Conservation (phyloP, 2,888 invertebrate genomes). For the Hirtodrosophila alboralis region DNA sequence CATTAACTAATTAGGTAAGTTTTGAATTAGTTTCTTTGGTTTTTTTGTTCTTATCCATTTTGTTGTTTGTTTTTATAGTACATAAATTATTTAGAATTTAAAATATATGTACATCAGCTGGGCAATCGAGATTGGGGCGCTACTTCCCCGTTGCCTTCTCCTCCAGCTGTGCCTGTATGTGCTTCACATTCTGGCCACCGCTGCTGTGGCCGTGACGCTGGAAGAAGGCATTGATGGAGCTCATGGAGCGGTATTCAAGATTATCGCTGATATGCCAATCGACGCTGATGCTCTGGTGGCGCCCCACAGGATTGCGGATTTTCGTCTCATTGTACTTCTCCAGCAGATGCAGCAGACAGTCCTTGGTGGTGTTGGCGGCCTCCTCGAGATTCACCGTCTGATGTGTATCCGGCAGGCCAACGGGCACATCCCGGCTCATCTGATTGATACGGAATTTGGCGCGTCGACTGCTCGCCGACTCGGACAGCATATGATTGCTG, state of each 20-base stretch:
- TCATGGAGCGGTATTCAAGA: conserved; percentile 91
- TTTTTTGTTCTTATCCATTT: conserved; percentile 5
- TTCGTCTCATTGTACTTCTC: conserved; percentile 89
- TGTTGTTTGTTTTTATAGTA: conserved; percentile 18
- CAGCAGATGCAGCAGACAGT: conserved; percentile 89
- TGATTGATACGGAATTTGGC: conserved; percentile 88
- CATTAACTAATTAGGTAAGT: conserved; percentile 38
- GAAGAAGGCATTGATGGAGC: conserved; percentile 92
- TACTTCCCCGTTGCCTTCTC: conserved; percentile 77
- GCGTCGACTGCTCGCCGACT: conserved; percentile 84
- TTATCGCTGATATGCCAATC: conserved; percentile 90
- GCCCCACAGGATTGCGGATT: conserved; percentile 84
- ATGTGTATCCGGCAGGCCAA: conserved; percentile 86
- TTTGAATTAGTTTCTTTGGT: conserved; percentile 19
- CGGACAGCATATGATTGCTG: conserved; percentile 35
- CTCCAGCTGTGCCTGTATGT: conserved; percentile 83
- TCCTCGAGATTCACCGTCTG: conserved; percentile 85
- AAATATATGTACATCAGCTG: conserved; percentile 33
- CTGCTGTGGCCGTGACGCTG: conserved; percentile 86
- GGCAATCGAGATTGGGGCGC: conserved; percentile 5
- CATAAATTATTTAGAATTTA: conserved; percentile 31
- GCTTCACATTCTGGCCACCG: conserved; percentile 78
- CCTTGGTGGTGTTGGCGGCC: conserved; percentile 90
- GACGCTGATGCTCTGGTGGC: conserved; percentile 90
- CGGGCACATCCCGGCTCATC: conserved; percentile 89